Base-by-base conservation (phyloP, 2,113 vertebrate species). In the Misgurnus anguillicaudatus region DNA sequence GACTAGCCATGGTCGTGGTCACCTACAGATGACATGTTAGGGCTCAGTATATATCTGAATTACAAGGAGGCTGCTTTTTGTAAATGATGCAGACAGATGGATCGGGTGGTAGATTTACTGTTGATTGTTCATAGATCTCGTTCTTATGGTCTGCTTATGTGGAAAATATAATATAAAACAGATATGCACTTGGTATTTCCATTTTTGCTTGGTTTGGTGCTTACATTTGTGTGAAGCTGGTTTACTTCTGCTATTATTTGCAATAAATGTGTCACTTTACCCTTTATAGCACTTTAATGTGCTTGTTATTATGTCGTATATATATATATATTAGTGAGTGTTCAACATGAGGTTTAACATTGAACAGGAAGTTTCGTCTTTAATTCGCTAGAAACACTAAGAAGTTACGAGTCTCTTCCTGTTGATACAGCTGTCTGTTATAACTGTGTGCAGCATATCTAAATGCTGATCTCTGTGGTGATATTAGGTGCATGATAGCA, bases 1-100 rank as follows among this genome's bases (percentile, higher is more conserved):
- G 94, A 94, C 89, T 86, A 70, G 84, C 89, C 84, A 88, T 92
- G 90, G 82, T 36, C 73, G 90, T 92, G 94, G 95, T 95, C 95
- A 95, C 94, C 94, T 91, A 88, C 96, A 97, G 94, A 95, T 96
- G 96, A 95, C 92, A 89, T 91, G 92, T 94, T 47, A 69, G 82
- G 85, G 77, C 72, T 94, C 94, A 93, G 90, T 92, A 93, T 91
- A 90, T 92, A 94, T 95, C 95, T 96, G 92, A 95, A 94, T 96
- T 77, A 76, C 86, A 89, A 91, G 89, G 79, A 86, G 85, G 82
- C 64, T 58, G 57, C 66, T 87, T 90, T 89, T 90, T 86, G 86
- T 89, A 91, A 90, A 91, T 90, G 89, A 90, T 92, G 87, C 76
- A 86, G 91, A 92, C 91, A 92, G 92, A 94, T 92, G 92, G 92